phyloP scores from a whole-genome alignment of 2,113 vertebrate genomes.

The Coracopsis vasa region DNA sequence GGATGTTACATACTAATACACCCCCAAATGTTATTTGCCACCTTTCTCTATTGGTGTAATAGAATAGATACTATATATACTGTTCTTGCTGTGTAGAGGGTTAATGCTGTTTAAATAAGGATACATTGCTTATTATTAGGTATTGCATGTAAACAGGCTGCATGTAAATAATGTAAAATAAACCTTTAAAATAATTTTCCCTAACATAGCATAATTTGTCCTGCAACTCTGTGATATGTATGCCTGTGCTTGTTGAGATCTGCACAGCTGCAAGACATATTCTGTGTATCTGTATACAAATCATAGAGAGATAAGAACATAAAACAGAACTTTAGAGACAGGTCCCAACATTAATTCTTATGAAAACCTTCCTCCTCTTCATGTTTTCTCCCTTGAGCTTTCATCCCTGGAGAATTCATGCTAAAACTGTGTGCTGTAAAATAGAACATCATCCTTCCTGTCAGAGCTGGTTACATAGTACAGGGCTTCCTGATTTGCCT shows the following conservation, averaged over 20 bases:
- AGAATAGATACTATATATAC: background rate
- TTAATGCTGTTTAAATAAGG: background rate
- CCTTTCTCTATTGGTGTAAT: background rate
- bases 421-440: background rate
- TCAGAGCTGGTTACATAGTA: background rate
- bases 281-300: background rate
- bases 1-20: background rate
- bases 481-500: background rate
- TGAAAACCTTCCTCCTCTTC: background rate
- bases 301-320: background rate
- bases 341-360: background rate
- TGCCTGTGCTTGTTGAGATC: background rate
- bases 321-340: background rate
- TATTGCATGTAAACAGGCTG: background rate
- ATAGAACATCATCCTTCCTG: background rate
- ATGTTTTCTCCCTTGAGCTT: background rate
- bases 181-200: background rate
- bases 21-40: background rate
- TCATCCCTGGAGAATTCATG: background rate
- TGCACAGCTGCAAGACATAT: background rate
- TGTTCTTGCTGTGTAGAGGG: background rate
- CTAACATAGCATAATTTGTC: background rate
- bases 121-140: background rate
- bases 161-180: background rate
- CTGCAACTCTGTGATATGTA: rapidly evolving